Evolutionary conservation across 2,888 invertebrate species (phyloP), one percentile per base, ranked within the genome.

Genomic region (Chesias legatella): DNA sequence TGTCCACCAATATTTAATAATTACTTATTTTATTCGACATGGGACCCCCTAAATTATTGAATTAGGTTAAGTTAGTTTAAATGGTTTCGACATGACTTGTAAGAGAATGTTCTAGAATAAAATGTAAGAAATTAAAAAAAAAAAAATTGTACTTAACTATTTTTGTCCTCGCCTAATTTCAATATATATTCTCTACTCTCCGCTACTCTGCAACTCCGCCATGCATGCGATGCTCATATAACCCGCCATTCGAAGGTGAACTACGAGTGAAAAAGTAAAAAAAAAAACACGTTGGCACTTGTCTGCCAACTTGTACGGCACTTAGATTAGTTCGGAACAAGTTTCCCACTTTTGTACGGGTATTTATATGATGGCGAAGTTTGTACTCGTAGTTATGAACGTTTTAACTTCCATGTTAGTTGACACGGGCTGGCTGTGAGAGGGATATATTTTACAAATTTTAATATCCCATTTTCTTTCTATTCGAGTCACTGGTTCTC

Each of bases 171-270:
- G n/a, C n/a, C n/a, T n/a, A n/a, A n/a, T 28, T 34, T 9, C 10
- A 8, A 31, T 30, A 13, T n/a, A n/a, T n/a, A 4, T 10, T 44
- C 48, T 63, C 53, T 63, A 30, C 5, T 8, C 28, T 13, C 4
- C 37, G 1, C 47, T 64, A 56, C 69, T 70, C 78, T 78, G 55
- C 45, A 39, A 51, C 37, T 46, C 62, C 53, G 51, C 68, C 79
- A 82, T 84, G 82, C 84, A 84, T 84, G 82, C 80, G 75, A 82
- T 79, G 81, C 73, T 83, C 84, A 85, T 79, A 84, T 83, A 82
- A 81, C 71, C 70, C 57, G 71, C 65, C 59, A 66, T 61, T 68
- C 59, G 67, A 64, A 67, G 60, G 56, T 67, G 73, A 73, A 73
- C 48, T 46, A 43, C 46, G 70, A 69, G 62, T 67, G 70, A 66